phyloP scores from a whole-genome alignment of 2,888 invertebrate genomes.

The Diploptera punctata region DNA sequence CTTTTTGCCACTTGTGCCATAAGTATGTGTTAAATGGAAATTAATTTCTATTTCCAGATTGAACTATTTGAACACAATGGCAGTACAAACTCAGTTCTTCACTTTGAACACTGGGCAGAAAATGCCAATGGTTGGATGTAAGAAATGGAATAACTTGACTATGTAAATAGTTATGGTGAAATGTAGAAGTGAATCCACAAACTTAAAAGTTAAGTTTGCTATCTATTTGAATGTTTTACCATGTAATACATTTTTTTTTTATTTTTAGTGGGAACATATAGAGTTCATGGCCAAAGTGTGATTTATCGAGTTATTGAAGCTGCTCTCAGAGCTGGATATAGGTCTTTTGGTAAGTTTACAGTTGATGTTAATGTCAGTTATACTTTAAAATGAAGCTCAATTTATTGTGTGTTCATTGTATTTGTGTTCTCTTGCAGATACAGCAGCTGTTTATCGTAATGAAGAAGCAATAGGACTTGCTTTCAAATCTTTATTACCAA shows the following conservation, averaged over 20 bases:
- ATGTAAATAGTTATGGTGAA: constrained; percentile 29
- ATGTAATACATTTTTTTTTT: no score
- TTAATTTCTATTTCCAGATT: background rate
- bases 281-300: constrained; percentile 60
- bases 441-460: constrained; percentile 78
- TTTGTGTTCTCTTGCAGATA: constrained; percentile 63
- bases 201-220: no score
- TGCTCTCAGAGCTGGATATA: constrained; percentile 70
- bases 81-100: background rate
- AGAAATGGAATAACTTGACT: constrained; percentile 46
- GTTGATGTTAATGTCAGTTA: background rate
- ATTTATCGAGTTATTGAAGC: constrained; percentile 64
- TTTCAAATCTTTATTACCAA: constrained; percentile 68
- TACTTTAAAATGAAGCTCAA: no score
- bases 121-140: constrained; percentile 66
- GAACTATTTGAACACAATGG: background rate
- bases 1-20: no score
- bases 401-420: background rate
- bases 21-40: background rate
- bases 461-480: constrained; percentile 73
- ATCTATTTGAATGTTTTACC: no score
- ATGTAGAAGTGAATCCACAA: no score
- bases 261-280: constrained; percentile 70
- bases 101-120: constrained; percentile 55
- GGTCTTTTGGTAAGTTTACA: background rate